Evolutionary conservation across 1,140 invertebrate species (phyloP), one percentile per base, ranked within the genome.

Genomic region (Holcopasites calliopsidis): DNA sequence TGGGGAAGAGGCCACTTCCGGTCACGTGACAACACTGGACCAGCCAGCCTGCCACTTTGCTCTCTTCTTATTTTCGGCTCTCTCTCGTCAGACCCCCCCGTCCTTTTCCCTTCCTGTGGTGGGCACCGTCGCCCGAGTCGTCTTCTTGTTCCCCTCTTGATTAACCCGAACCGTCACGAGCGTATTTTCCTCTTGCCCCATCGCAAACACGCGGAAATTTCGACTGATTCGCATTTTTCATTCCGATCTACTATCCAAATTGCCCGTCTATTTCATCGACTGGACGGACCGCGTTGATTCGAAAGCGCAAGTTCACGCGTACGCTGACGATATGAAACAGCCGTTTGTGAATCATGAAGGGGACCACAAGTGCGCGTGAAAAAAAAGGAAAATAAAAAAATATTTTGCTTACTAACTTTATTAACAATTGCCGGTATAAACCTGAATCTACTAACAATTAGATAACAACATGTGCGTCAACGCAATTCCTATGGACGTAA

Each of bases 41-140:
- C 87, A 87, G 84, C 86, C 88, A 88, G 71, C 80, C 89, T 88
- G 86, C 89, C 89, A 91, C 90, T 91, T 91, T 90, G 90, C 89
- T 91, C 89, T 91, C 88, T 91, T 91, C 88, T 91, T 91, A 92
- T 92, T 92, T 90, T 91, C 90, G 89, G 89, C 87, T 87, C 86
- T 85, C 88, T n/a, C n/a, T n/a, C n/a, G n/a, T n/a, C 83, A 80
- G 60, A 83, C 86, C 82, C 79, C 70, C 79, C 62, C 44, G 16
- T 23, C 23, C 61, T 42, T 28, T 47, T 55, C n/a, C 31, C 52
- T 31, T 47, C 58, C n/a, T n/a, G 49, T 42, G 86, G 84, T 87
- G 84, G 86, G 76, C 68, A 80, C 84, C 77, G 70, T 83, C 72
- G 58, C 71, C 80, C 80, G 83, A 76, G 54, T 77, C 80, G 62